Conservation (phyloP, 2,113 vertebrate genomes). For the Syrmaticus mikado region DNA sequence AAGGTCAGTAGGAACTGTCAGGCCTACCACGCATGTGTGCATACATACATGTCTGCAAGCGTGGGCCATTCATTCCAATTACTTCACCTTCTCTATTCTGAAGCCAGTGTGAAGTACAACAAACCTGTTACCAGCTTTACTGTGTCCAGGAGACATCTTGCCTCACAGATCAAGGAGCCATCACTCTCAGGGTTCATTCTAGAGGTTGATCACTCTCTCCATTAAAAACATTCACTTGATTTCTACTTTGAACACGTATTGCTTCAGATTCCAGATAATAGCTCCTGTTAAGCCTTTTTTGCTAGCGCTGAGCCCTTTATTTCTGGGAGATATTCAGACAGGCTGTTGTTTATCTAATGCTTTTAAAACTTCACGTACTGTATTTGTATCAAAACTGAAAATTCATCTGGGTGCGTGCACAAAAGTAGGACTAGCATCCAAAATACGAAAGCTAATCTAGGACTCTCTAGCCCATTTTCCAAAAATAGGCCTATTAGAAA, state of each 20-base stretch:
- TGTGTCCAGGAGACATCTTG: neutral
- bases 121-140: neutral
- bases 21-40: neutral
- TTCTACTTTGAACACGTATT: neutral
- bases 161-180: neutral
- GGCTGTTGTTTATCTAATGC: neutral
- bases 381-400: neutral
- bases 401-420: neutral
- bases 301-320: neutral
- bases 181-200: neutral
- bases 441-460: slow-evolving; percentile 67
- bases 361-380: neutral
- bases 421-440: slow-evolving; percentile 65
- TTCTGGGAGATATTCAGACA: neutral
- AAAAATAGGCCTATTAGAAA: slow-evolving; percentile 50
- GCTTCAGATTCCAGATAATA: neutral
- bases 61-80: neutral
- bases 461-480: slow-evolving; percentile 70
- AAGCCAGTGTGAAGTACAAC: neutral
- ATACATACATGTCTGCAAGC: no score
- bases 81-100: neutral
- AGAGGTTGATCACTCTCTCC: neutral
- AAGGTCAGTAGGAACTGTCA: neutral
- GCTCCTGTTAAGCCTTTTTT: neutral
- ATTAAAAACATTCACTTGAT: neutral